These are phyloP conservation scores for Drosophila algonquin DNA, from an alignment of 2,888 invertebrate genomes.

Conservation along the genomic window DNA sequence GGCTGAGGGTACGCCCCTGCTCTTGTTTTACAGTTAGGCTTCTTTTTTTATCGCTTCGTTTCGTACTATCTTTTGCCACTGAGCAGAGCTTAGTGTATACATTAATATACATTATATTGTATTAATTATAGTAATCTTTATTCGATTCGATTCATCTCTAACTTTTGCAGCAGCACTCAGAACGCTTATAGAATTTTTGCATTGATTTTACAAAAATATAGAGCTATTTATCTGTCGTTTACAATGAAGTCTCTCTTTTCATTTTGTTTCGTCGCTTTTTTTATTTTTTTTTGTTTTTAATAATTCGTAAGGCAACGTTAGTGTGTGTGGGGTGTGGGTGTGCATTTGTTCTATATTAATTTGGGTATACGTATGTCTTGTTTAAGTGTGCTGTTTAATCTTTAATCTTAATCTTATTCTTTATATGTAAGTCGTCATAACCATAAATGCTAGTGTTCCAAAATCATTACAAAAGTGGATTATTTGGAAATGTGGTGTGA, in stretches of 20 bases:
- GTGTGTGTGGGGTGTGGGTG: constrained; percentile 14
- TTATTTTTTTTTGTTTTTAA: constrained; percentile 3
- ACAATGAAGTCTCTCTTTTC: constrained; percentile 12
- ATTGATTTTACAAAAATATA: constrained; percentile 66
- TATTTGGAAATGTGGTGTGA: not conserved
- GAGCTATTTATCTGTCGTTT: constrained; percentile 35
- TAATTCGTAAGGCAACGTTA: constrained; percentile 45
- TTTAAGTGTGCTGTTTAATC: constrained; percentile 6
- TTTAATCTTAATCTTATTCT: not conserved
- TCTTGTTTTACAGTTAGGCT: constrained; percentile 10
- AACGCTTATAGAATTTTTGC: constrained; percentile 40
- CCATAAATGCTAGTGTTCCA: constrained; percentile 33
- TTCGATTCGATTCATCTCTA: constrained; percentile 50
- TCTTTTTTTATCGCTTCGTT: constrained; percentile 8
- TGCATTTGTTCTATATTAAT: constrained; percentile 11
- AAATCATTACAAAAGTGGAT: constrained; percentile 20
- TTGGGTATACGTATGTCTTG: constrained; percentile 1
- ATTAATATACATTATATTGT: too few species aligned
- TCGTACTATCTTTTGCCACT: constrained; percentile 52
- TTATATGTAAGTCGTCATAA: constrained; percentile 29
- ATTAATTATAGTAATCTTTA: constrained; percentile 37
- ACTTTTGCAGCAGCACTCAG: constrained; percentile 27
- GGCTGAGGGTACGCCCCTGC: too few species aligned
- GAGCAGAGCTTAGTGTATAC: constrained; percentile 54
- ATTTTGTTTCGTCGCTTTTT: not conserved